phyloP scores from a whole-genome alignment of 1,140 invertebrate genomes.

The Cryptotermes secundus region DNA sequence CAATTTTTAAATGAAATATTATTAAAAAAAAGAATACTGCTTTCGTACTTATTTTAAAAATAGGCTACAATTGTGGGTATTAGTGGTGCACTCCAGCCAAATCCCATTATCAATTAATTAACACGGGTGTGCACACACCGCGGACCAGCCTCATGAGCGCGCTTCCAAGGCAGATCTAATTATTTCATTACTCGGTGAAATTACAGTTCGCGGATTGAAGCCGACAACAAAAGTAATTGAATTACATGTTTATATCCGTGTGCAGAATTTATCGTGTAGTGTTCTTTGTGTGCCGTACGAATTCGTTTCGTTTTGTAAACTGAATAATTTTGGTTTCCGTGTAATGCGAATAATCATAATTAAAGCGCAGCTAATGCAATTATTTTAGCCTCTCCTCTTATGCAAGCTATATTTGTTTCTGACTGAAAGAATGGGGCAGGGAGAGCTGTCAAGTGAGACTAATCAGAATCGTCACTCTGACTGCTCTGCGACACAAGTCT shows the following conservation, averaged over 20 bases:
- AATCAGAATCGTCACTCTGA: too few species aligned
- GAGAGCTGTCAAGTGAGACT: too few species aligned
- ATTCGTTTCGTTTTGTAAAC: not conserved
- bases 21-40: too few species aligned
- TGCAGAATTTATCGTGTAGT: not conserved
- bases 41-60: not conserved
- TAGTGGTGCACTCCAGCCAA: not conserved
- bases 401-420: too few species aligned
- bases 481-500: too few species aligned
- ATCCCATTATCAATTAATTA: conserved; percentile 21
- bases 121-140: not conserved
- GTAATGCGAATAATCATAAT: not conserved
- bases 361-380: not conserved
- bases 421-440: too few species aligned
- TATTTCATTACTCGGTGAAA: conserved; percentile 17
- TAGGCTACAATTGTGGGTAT: not conserved
- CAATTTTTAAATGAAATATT: too few species aligned
- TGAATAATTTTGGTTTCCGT: not conserved
- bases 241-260: not conserved
- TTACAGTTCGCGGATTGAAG: not conserved
- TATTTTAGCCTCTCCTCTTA: too few species aligned
- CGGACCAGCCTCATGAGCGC: not conserved
- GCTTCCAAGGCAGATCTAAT: not conserved
- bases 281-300: not conserved
- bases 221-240: conserved; percentile 19